Base-by-base conservation (phyloP, 2,113 vertebrate species). In the Odocoileus virginianus region DNA sequence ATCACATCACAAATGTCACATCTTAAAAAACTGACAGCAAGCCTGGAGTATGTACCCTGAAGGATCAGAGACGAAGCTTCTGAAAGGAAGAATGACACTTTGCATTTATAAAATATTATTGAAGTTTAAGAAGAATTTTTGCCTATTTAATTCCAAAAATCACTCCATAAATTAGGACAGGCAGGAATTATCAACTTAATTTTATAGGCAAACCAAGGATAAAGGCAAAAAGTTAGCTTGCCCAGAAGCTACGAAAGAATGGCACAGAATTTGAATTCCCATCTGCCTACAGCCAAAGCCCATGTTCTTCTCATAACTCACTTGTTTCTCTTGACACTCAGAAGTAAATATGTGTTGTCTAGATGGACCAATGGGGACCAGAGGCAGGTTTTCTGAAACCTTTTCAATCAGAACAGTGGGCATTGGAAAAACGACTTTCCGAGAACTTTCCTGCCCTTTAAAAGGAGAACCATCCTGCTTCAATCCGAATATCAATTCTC, bases 111-210 rank as follows among this genome's bases (percentile, higher is more conserved):
- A 95, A 95, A 88, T 52, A 43, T 33, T 47, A 47, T 47, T 58
- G 33, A 86, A 79, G 23, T 91, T 64, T 60, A 74, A 47, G 50
- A 33, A 78, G 12, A 89, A 79, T 93, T 97, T 91, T 76, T 64
- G 50, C n/a, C 52, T 94, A 74, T 74, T 40, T 74, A 74, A 82
- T 93, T 96, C 14, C 76, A 50, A 87, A 96, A 96, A 88, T 30
- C 57, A 87, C 23, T 85, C 57, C 74, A 47, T 64, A 86, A 92
- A 40, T 95, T 71, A 97, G 61, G 30, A 67, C 12, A 14, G 25
- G 7, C 14, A 76, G 57, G 71, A 50, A 87, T 43, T 57, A 86
- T 50, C 11, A 67, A 86, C 9, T 55, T 92, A 57, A 93, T 76
- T 64, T 94, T 89, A 86, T 0, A 96, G 61, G 79, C 40, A 89